Evolutionary conservation across 2,797 vertebrate genomes (phyloP).

Genomic region (Sylvilagus floridanus): DNA sequence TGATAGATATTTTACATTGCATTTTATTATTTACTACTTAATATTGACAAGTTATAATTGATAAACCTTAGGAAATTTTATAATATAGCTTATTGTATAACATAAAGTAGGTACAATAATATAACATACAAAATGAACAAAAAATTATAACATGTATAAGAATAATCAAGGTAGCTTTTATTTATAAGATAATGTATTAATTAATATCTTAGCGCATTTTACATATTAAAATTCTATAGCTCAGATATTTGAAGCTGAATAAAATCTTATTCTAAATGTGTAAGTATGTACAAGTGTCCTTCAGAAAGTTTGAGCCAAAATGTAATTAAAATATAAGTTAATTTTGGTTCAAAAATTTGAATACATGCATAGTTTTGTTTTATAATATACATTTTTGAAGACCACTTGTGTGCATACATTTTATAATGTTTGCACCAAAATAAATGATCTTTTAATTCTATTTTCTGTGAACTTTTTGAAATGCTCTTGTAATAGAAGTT

Average conservation of each 20-base stretch:
- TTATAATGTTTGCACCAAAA: no score
- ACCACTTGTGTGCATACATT: no score
- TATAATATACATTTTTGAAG: no score
- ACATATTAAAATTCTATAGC: background rate
- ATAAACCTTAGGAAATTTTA: background rate
- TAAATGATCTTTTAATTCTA: no score
- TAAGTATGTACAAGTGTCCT: background rate
- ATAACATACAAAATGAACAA: background rate
- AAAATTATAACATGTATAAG: background rate
- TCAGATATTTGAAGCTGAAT: background rate
- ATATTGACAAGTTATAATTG: background rate
- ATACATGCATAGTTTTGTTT: no score
- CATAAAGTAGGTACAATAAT: background rate
- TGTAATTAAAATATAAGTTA: no score
- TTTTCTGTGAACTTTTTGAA: no score
- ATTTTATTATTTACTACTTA: background rate
- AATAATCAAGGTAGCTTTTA: background rate
- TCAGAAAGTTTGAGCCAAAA: no score
- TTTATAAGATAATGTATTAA: background rate
- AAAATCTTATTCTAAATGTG: background rate
- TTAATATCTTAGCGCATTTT: background rate
- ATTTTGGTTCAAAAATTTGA: no score
- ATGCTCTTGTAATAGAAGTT: background rate
- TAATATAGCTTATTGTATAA: background rate
- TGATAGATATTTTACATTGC: background rate